A percentile compares a stretch with the other conserved stretches of the same genome.
Conservation (phyloP, 2,888 invertebrate genomes). For the Idaea aversata region DNA sequence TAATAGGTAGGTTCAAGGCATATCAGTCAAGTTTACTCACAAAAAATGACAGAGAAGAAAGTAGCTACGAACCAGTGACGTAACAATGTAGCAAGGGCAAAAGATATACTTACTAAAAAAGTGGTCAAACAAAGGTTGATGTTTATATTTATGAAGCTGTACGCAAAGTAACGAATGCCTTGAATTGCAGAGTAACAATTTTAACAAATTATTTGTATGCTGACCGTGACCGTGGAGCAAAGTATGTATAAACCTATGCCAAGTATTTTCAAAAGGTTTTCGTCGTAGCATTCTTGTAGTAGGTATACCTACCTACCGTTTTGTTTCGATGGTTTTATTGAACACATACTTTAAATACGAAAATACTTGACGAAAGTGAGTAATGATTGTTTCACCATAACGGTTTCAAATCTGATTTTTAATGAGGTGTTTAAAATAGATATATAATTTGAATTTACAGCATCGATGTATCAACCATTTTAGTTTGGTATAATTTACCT, state of each 20-base stretch:
- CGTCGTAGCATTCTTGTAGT: neutral
- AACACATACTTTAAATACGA: neutral
- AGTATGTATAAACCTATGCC: neutral
- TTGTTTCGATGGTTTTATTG: neutral
- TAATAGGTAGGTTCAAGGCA: no score
- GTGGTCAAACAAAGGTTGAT: neutral
- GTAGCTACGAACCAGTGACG: no score
- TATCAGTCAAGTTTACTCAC: no score
- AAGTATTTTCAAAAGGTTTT: neutral
- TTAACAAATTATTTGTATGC: slow-evolving; percentile 1
- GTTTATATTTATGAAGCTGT: neutral
- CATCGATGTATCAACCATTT: no score
- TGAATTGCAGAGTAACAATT: neutral
- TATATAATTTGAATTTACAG: no score
- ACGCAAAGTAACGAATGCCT: neutral
- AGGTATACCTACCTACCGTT: neutral
- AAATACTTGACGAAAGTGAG: neutral
- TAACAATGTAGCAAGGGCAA: no score
- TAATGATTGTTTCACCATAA: neutral
- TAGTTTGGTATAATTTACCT: no score
- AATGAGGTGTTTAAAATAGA: neutral
- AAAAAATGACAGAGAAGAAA: no score
- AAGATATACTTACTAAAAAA: neutral
- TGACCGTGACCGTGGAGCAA: neutral
- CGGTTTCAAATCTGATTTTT: neutral